These are phyloP conservation scores for Habroteleia sp. DNA, from an alignment of 2,888 invertebrate genomes.

Conservation along the genomic window DNA sequence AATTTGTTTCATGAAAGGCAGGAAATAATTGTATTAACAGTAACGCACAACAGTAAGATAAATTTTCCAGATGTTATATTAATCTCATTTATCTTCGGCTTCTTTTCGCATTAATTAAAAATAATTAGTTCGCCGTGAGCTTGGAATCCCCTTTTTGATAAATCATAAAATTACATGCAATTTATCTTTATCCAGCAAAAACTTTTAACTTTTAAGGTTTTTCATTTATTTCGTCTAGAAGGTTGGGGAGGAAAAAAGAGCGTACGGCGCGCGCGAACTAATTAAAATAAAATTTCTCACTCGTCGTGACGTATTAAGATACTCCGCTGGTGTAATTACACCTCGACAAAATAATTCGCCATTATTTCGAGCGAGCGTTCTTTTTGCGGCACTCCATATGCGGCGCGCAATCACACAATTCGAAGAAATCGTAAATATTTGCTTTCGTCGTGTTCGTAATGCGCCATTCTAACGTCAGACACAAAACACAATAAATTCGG, in stretches of 20 bases:
- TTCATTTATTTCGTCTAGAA: slow-evolving; percentile 35
- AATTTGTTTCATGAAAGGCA: slow-evolving; percentile 50
- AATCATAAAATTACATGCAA: slow-evolving; percentile 59
- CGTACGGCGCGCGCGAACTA: slow-evolving; percentile 42
- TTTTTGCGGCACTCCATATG: slow-evolving; percentile 21
- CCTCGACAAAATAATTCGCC: slow-evolving; percentile 31
- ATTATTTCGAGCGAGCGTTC: slow-evolving; percentile 14
- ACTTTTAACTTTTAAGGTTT: slow-evolving; percentile 59
- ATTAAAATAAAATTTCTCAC: slow-evolving; percentile 56
- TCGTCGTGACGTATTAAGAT: slow-evolving; percentile 44
- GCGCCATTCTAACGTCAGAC: slow-evolving; percentile 38
- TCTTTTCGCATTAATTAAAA: slow-evolving; percentile 59
- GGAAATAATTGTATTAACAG: slow-evolving; percentile 57
- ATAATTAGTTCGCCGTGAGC: slow-evolving; percentile 53
- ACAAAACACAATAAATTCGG: slow-evolving; percentile 33
- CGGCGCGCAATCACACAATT: slow-evolving; percentile 21
- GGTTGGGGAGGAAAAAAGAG: slow-evolving; percentile 1
- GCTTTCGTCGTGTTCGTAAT: slow-evolving; percentile 29
- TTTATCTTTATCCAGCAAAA: slow-evolving; percentile 57
- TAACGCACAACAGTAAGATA: slow-evolving; percentile 54
- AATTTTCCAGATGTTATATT: slow-evolving; percentile 56
- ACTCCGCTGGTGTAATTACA: slow-evolving; percentile 35
- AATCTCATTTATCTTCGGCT: slow-evolving; percentile 57
- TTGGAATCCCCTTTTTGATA: slow-evolving; percentile 51
- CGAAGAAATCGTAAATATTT: slow-evolving; percentile 47